phyloP scores from a whole-genome alignment of 2,888 invertebrate genomes.

The Caenorhabditis sp. region DNA sequence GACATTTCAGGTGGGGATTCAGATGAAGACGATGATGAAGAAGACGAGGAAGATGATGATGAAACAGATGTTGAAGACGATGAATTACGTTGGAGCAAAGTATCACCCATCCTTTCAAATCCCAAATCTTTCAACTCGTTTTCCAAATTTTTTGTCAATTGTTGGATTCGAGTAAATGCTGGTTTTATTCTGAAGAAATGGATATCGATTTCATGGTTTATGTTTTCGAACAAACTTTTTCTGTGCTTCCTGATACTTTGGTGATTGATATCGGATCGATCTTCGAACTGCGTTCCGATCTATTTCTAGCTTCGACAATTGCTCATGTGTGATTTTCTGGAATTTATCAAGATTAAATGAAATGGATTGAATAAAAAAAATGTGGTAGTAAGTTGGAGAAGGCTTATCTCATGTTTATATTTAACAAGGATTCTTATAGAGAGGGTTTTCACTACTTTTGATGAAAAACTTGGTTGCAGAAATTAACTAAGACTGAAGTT shows the following conservation, averaged over 20 bases:
- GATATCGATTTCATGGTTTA: neutral
- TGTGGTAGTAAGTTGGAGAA: too few relatives aligned
- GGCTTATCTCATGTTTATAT: too few relatives aligned
- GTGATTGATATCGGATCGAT: slow-evolving; percentile 3
- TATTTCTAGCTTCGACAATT: neutral
- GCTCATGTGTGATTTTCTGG: slow-evolving; percentile 2
- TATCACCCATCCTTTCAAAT: neutral
- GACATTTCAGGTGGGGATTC: too few relatives aligned
- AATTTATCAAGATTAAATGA: too few relatives aligned
- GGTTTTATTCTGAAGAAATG: slow-evolving; percentile 1
- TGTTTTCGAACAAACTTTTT: neutral
- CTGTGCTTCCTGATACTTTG: neutral
- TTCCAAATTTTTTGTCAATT: neutral
- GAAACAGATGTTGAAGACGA: too few relatives aligned
- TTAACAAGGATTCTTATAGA: too few relatives aligned
- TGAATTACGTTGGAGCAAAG: neutral
- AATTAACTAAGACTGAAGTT: too few relatives aligned
- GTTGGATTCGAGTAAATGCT: neutral
- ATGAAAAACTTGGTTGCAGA: too few relatives aligned
- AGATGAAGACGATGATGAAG: too few relatives aligned
- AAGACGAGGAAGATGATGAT: too few relatives aligned
- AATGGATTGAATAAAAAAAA: too few relatives aligned
- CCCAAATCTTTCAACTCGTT: neutral
- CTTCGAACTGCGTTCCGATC: neutral
- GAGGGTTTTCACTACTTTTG: too few relatives aligned